A percentile compares a stretch with the other conserved stretches of the same genome.
These are phyloP conservation scores for Rhagonycha fulva DNA, from an alignment of 2,888 invertebrate genomes.

Conservation along the genomic window DNA sequence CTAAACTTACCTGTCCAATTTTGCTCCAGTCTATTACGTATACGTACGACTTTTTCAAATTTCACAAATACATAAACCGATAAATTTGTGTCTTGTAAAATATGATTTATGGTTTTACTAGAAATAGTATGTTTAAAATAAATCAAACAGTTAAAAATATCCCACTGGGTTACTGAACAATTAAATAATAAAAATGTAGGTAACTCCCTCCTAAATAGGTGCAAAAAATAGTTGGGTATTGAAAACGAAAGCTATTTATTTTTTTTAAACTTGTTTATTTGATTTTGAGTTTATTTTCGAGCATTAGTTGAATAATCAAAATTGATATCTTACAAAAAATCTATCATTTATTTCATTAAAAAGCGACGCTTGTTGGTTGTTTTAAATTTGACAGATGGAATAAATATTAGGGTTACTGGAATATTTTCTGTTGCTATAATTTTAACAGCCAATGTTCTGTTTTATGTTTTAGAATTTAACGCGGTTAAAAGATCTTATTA, in stretches of 20 bases:
- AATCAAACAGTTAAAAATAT: background rate
- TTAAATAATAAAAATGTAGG: background rate
- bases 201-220: background rate
- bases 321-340: conserved; percentile 2
- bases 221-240: background rate
- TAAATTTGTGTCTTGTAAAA: background rate
- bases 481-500: conserved; percentile 26
- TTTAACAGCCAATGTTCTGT: conserved; percentile 18
- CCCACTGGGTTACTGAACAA: background rate
- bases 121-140: no score
- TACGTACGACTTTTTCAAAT: conserved; percentile 2
- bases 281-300: background rate
- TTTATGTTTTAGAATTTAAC: conserved; percentile 25
- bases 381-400: conserved; percentile 17
- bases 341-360: conserved; percentile 7
- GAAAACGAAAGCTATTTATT: background rate
- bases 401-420: conserved; percentile 20
- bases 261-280: background rate
- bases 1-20: conserved; percentile 39
- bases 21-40: conserved; percentile 26
- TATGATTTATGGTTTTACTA: background rate
- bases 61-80: background rate
- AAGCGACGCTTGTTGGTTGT: conserved; percentile 2
- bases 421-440: conserved; percentile 20
- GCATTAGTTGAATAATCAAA: background rate